These are phyloP conservation scores for Plebejus argus DNA, from an alignment of 2,888 invertebrate genomes.

Conservation along the genomic window DNA sequence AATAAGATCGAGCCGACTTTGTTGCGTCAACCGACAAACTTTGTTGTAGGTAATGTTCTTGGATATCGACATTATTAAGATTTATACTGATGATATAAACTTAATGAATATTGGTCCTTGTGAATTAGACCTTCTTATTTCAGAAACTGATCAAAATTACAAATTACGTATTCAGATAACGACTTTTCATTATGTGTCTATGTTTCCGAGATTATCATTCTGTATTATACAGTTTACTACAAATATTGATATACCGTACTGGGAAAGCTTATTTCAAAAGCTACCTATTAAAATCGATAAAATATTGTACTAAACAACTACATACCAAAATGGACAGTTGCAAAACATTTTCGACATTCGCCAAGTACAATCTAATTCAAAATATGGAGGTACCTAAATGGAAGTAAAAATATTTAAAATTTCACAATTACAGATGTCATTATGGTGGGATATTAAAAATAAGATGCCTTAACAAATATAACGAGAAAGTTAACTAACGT, in stretches of 20 bases:
- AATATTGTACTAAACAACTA: no score
- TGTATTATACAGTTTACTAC: neutral
- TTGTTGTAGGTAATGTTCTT: neutral
- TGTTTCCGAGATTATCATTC: neutral
- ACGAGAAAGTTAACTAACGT: conserved; percentile 55
- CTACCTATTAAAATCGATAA: no score
- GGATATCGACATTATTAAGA: conserved; percentile 1
- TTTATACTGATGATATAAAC: neutral
- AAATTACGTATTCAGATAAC: neutral
- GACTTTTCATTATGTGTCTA: neutral
- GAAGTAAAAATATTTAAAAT: conserved; percentile 1
- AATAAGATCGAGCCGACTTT: neutral
- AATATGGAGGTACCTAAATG: neutral
- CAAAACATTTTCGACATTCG: neutral
- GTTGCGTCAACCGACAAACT: neutral
- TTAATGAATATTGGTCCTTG: neutral
- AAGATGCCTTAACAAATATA: conserved; percentile 48
- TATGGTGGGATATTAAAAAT: conserved; percentile 19
- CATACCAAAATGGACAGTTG: no score
- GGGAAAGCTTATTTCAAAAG: no score
- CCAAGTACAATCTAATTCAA: neutral
- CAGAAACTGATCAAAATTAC: neutral
- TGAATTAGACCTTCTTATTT: neutral
- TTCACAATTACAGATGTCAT: conserved; percentile 9
- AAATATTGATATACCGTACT: no score